Percentiles rank a stretch among this genome's conserved stretches.
Conservation (phyloP, 2,888 invertebrate species). For the Coelopa pilipes region DNA sequence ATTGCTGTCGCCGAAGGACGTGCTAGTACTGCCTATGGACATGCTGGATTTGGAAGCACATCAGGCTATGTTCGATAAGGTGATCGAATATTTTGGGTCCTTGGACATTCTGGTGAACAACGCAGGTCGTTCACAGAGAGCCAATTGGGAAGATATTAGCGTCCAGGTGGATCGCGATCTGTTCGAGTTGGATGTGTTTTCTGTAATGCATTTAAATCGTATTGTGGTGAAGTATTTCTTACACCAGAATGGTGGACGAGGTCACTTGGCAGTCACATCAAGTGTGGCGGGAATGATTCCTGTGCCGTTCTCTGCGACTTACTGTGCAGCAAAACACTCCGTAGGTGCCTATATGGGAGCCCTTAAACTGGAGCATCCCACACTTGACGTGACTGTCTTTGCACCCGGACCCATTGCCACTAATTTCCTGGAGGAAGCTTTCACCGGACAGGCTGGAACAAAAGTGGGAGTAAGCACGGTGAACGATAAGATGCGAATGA, state of each 20-base stretch:
- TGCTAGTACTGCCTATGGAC: slow-evolving; percentile 77
- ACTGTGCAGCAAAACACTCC: slow-evolving; percentile 81
- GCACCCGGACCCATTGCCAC: slow-evolving; percentile 84
- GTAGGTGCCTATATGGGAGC: slow-evolving; percentile 80
- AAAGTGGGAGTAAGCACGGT: slow-evolving; percentile 64
- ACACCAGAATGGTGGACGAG: slow-evolving; percentile 62
- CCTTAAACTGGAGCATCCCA: slow-evolving; percentile 70
- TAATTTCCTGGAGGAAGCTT: slow-evolving; percentile 75
- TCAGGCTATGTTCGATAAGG: slow-evolving; percentile 71
- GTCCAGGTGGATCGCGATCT: slow-evolving; percentile 77
- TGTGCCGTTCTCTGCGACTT: slow-evolving; percentile 75
- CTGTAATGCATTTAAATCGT: slow-evolving; percentile 76
- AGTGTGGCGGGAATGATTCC: slow-evolving; percentile 79
- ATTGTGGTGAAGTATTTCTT: slow-evolving; percentile 75
- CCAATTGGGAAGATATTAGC: slow-evolving; percentile 77
- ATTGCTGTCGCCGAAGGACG: slow-evolving; percentile 70
- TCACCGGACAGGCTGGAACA: slow-evolving; percentile 73
- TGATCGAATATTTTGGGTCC: slow-evolving; percentile 76
- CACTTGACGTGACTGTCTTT: slow-evolving; percentile 74
- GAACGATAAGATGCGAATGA: slow-evolving; percentile 68
- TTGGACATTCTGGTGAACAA: slow-evolving; percentile 84
- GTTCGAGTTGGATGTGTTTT: slow-evolving; percentile 82
- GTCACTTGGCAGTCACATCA: slow-evolving; percentile 80
- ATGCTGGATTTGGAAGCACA: slow-evolving; percentile 73
- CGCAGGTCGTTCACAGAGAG: slow-evolving; percentile 83